Evolutionary conservation across 1,140 invertebrate genomes (phyloP).

Genomic region (Pogonus chalceus): DNA sequence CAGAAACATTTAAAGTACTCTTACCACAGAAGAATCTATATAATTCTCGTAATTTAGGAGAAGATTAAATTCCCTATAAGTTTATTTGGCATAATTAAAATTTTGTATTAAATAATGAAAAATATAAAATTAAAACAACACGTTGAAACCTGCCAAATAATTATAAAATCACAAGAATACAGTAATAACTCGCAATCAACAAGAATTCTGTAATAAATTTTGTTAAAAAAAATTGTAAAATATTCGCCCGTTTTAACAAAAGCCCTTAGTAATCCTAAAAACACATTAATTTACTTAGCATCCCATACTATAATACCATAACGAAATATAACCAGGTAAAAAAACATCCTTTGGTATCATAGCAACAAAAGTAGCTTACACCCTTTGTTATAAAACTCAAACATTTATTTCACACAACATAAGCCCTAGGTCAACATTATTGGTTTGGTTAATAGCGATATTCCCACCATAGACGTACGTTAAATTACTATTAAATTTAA

Average conservation of each 20-base stretch:
- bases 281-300: neutral
- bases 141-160: too few relatives aligned
- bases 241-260: neutral
- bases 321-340: neutral
- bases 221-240: neutral
- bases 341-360: neutral
- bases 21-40: too few relatives aligned
- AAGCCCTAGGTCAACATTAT: slow-evolving; percentile 4
- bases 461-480: neutral
- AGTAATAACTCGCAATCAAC: neutral
- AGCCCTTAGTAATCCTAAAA: too few relatives aligned
- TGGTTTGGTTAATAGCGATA: neutral
- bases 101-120: too few relatives aligned
- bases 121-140: too few relatives aligned
- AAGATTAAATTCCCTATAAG: too few relatives aligned
- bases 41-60: too few relatives aligned
- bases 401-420: neutral
- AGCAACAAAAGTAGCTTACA: neutral
- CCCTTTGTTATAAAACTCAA: neutral
- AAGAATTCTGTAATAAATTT: neutral
- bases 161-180: neutral
- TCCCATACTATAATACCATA: neutral
- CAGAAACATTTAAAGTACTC: too few relatives aligned
- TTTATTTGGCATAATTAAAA: too few relatives aligned
- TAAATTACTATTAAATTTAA: neutral